Base-by-base conservation (phyloP, 2,113 vertebrate species). In the Cephalophus harveyi region DNA sequence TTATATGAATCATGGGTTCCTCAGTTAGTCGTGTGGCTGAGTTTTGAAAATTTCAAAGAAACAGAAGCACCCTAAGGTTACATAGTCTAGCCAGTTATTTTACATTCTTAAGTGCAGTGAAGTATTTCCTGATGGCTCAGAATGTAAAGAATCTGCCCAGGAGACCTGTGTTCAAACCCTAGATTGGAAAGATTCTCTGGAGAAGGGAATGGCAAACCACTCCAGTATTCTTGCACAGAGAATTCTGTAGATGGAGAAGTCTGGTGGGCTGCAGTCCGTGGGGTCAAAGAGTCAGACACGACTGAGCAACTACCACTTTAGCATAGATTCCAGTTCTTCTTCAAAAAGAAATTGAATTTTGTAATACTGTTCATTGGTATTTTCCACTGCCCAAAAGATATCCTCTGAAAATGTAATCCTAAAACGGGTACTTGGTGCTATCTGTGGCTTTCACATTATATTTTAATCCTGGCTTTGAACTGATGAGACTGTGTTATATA, bases 41-140 rank as follows among this genome's bases (percentile, higher is more conserved):
- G 33, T 94, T 79, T 85, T 92, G 28, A 83, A 92, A 96, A 82
- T 94, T 96, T 97, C 85, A 90, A 95, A 95, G 88, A 96, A 95
- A 57, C 76, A 94, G 92, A 97, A 92, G 64, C 17, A 81, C 30
- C 52, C 64, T 52, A 88, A 89, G 28, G 33, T 97, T 79, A 93
- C 55, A 30, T 40, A 62, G 13, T 95, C 89, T 78, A 48, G 46
- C 52, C 48, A 62, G 33, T 91, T 54, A 76, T 52, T 95, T 48
- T 21, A 30, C 79, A 52, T 87, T 85, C 74, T 79, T 64, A 86
- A 60, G 27, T 93, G 8, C 50, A 78, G 6, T 96, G 52, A 95
- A 86, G 16, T 84, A 36, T 13, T 50, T 25, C 36, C 71, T 76
- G 71, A 8, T 76, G 40, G 40, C 23, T 43, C 71, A 76, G 23